Base-by-base conservation (phyloP, 2,797 vertebrate species). In the Melanotaenia nigrans region DNA sequence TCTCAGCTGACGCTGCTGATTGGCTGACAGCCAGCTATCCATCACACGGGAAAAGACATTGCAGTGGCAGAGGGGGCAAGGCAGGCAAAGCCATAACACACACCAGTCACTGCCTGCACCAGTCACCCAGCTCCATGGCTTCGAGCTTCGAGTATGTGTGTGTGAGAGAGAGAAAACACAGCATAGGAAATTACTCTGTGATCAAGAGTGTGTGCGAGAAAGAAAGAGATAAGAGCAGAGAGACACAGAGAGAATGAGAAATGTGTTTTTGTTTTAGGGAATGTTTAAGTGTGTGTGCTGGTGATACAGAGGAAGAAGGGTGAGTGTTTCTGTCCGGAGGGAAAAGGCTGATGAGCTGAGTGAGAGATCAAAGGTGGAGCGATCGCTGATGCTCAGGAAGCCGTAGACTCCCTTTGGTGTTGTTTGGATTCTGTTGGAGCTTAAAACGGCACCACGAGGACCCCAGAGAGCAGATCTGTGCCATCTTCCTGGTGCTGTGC, bases 351-450 rank as follows among this genome's bases (percentile, higher is more conserved):
- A 75, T 68, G 74, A 77, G 69, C 38, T 86, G 70, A 82, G 61
- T 47, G 66, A 66, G 68, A 69, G 76, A 86, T 85, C 67, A 86
- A 65, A 84, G 71, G 74, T 65, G 67, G 65, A 67, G 47, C 38
- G 0, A 57, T 18, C 2, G 45, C 9, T 14, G 47, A 0, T 14
- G 33, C 73, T 68, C 79, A 57, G 79, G 77, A 80, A 79, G 72
- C 70, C 0, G 28, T 66, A 38, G 47, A 53, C 49, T 63, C 61
- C 51, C 65, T 22, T 54, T 18, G 38, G 66, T 54, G 60, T 57
- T 65, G 61, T 71, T 73, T 60, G 40, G 68, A 73, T 53, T 70
- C 30, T 35, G 73, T 12, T 32, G 64, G 51, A 78, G 63, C 57
- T 67, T 16, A 32, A 33, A 76, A 32, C 42, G 49, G 22, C 62